Evolutionary conservation across 92 coral and sea anemone species (phyloP).

Genomic region (Metridium senile): DNA sequence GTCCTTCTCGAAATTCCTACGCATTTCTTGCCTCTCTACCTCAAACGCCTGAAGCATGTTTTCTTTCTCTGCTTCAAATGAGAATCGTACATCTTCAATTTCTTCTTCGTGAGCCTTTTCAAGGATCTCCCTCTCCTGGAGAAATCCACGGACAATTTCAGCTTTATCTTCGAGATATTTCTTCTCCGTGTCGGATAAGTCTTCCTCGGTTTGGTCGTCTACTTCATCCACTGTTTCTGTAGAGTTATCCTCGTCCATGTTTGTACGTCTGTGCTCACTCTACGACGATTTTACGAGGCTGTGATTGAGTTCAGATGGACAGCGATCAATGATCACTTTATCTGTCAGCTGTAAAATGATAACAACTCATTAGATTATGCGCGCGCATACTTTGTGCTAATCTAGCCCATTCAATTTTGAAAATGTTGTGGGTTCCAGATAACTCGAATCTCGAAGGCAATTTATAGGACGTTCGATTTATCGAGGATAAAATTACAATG

Average conservation of each 20-base stretch:
- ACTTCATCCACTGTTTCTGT: constrained; percentile 25
- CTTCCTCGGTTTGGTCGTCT: constrained; percentile 39
- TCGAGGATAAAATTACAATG: no score
- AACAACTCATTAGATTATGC: not conserved
- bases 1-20: constrained; percentile 83
- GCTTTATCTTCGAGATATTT: constrained; percentile 82
- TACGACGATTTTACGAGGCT: not conserved
- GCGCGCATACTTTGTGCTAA: not conserved
- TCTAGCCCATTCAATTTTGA: not conserved
- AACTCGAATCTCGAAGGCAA: no score
- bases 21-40: constrained; percentile 89
- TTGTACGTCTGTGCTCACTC: not conserved
- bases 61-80: constrained; percentile 85
- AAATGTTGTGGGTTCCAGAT: no score
- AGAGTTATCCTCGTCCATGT: constrained; percentile 23
- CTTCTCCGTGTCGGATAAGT: constrained; percentile 51
- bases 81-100: constrained; percentile 75
- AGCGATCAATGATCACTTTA: constrained; percentile 26
- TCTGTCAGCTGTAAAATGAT: constrained; percentile 18
- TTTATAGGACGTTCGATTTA: no score
- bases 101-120: constrained; percentile 86
- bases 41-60: constrained; percentile 80
- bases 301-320: not conserved
- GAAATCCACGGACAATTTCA: constrained; percentile 93
- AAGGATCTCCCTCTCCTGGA: constrained; percentile 84